A percentile compares a stretch with the other conserved stretches of the same genome.
Evolutionary conservation across 2,113 vertebrate genomes (phyloP).

Genomic region (Eudyptes chrysolophus): DNA sequence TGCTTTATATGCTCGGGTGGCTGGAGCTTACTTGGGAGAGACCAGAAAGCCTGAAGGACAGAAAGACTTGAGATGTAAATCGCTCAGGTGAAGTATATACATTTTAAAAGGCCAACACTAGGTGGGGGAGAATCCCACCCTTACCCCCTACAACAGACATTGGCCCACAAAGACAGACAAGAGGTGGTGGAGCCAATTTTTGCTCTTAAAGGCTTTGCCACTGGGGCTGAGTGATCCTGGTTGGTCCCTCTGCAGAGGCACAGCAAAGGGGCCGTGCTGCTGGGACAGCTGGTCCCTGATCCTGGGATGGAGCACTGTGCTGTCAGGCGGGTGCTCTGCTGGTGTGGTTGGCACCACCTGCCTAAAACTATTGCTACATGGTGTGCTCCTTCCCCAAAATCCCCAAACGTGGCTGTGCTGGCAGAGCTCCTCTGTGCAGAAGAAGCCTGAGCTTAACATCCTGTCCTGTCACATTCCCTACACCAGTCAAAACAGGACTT

Average conservation of each 20-base stretch:
- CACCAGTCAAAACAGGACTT: neutral
- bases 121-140: neutral
- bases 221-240: neutral
- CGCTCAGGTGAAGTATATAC: neutral
- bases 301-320: neutral
- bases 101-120: neutral
- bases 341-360: too few species aligned
- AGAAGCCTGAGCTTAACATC: neutral
- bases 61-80: neutral
- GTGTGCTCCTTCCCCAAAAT: neutral
- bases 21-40: neutral
- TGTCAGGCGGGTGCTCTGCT: neutral
- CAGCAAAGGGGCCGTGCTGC: neutral
- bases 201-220: neutral
- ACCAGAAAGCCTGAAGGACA: neutral
- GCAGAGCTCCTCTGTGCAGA: neutral
- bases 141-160: neutral
- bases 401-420: neutral
- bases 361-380: neutral
- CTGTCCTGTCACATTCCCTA: neutral
- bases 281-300: neutral
- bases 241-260: neutral
- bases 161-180: neutral
- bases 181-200: neutral
- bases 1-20: neutral